Evolutionary conservation across 2,113 vertebrate species (phyloP).

Genomic region (Athene cunicularia): DNA sequence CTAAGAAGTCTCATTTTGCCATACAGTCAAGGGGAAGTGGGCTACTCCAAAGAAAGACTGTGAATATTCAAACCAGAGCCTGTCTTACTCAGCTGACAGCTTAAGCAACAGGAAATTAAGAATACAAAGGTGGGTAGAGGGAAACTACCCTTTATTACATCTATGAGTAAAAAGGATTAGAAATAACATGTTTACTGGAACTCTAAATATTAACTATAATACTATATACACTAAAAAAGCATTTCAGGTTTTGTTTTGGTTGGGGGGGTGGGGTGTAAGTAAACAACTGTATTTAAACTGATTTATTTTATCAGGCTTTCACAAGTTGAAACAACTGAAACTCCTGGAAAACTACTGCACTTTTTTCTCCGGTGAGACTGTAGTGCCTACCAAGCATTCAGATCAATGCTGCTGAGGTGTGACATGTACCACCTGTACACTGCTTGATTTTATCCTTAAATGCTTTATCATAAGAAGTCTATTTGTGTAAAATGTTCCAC

Average conservation of each 20-base stretch:
- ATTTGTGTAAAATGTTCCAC: not conserved
- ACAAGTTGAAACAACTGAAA: not conserved
- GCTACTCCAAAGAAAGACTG: not conserved
- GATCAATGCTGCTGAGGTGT: not conserved
- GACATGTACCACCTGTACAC: not conserved
- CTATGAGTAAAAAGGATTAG: not conserved
- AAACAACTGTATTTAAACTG: not conserved
- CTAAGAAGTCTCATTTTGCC: not conserved
- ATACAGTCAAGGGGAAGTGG: not conserved
- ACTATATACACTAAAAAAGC: not conserved
- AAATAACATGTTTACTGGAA: not conserved
- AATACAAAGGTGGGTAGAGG: not conserved
- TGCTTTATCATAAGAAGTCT: not conserved
- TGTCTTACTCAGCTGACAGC: not conserved
- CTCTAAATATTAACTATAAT: not conserved
- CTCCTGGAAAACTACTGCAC: not conserved
- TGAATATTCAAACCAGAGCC: not conserved
- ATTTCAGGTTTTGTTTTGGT: too few relatives aligned
- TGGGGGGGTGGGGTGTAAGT: not conserved
- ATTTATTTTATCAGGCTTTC: not conserved
- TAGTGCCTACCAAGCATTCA: not conserved
- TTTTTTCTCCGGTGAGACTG: not conserved
- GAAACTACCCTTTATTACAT: not conserved
- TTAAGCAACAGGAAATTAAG: not conserved
- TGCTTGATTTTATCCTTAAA: not conserved